Conservation (phyloP, 2,888 invertebrate species). For the Thyatira batis region DNA sequence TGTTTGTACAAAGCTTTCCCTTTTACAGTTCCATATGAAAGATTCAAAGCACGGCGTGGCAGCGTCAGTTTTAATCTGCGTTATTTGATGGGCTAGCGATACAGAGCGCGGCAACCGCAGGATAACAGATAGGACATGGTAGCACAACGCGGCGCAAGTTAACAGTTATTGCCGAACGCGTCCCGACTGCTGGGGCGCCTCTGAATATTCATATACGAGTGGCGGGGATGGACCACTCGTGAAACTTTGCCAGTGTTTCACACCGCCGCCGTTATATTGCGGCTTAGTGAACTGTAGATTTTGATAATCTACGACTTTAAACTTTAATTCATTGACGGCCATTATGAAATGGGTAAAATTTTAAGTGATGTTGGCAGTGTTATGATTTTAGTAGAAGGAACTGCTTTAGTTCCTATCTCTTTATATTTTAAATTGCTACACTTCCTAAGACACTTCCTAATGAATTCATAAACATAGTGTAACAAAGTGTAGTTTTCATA, state of each 20-base stretch:
- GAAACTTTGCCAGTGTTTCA: constrained; percentile 43
- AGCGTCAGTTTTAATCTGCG: constrained; percentile 17
- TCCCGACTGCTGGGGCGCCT: constrained; percentile 46
- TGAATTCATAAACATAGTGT: too few species aligned
- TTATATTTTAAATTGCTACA: too few species aligned
- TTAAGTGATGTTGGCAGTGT: too few species aligned
- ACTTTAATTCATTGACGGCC: background rate
- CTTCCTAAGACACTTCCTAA: too few species aligned
- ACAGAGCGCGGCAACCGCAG: constrained; percentile 25
- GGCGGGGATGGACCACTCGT: constrained; percentile 45
- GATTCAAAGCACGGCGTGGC: background rate
- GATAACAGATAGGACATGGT: constrained; percentile 49
- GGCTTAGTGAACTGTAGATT: constrained; percentile 10
- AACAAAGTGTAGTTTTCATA: too few species aligned
- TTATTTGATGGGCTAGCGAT: constrained; percentile 21
- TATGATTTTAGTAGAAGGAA: too few species aligned
- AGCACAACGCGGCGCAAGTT: constrained; percentile 62
- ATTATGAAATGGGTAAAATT: background rate
- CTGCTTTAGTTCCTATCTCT: too few species aligned
- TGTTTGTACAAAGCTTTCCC: constrained; percentile 18
- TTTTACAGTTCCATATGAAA: constrained; percentile 12
- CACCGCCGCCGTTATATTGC: constrained; percentile 16
- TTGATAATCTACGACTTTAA: background rate
- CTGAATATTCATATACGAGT: constrained; percentile 73
- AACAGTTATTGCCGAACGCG: constrained; percentile 70